phyloP scores from a whole-genome alignment of 2,113 vertebrate species.

The Phasianus colchicus region DNA sequence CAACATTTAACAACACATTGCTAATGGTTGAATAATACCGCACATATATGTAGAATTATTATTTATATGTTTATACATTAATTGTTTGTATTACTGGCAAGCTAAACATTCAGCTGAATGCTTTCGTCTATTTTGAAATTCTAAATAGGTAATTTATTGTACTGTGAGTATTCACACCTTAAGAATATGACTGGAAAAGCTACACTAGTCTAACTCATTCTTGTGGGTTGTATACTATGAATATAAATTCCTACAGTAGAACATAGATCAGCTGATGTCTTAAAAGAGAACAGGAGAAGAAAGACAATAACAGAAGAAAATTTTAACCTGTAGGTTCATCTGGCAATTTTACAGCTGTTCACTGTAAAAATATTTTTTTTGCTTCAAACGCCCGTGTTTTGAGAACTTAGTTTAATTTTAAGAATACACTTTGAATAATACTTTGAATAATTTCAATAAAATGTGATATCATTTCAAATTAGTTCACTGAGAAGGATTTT shows the following conservation, averaged over 20 bases:
- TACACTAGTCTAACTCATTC: conserved; percentile 32
- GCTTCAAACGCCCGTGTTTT: not conserved
- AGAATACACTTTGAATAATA: not conserved
- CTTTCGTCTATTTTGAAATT: not conserved
- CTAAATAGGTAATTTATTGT: not conserved
- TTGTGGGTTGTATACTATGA: conserved; percentile 14
- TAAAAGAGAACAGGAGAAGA: not conserved
- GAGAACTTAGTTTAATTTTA: not conserved
- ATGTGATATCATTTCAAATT: not conserved
- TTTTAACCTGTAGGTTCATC: not conserved
- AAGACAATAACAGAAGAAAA: not conserved
- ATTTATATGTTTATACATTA: not conserved
- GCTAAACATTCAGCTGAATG: not conserved
- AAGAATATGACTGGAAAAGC: conserved; percentile 19
- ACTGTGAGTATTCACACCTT: conserved; percentile 5
- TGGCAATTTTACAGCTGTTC: not conserved
- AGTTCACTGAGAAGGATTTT: not conserved
- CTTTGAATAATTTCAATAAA: not conserved
- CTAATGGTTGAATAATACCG: not conserved
- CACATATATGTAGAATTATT: not conserved
- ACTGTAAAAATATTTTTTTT: not conserved
- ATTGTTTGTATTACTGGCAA: not conserved
- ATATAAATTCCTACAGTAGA: conserved; percentile 44
- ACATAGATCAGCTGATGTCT: not conserved
- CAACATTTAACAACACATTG: not conserved